These are phyloP conservation scores for Andrena haemorrhoa DNA, from an alignment of 2,888 invertebrate genomes.

Conservation along the genomic window DNA sequence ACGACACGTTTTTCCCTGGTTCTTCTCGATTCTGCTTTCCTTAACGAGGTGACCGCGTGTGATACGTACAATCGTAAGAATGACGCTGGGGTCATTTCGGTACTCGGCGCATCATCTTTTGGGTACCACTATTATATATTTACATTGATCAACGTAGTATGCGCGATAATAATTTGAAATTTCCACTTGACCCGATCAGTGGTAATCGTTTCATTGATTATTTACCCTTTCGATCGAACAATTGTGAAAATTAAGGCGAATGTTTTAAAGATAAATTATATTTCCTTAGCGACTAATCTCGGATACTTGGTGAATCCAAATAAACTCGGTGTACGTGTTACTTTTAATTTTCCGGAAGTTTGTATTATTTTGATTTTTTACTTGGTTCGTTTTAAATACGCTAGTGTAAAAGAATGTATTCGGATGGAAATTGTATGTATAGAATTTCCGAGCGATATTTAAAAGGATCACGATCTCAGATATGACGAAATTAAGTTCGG, in stretches of 20 bases:
- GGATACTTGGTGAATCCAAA: background rate
- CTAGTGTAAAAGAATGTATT: background rate
- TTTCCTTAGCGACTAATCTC: background rate
- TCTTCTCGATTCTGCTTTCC: conserved; percentile 32
- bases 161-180: conserved; percentile 61
- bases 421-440: background rate
- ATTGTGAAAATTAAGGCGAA: background rate
- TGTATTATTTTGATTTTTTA: conserved; percentile 1
- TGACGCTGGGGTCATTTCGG: conserved; percentile 77
- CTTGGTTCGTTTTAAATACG: conserved; percentile 3
- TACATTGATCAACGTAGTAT: conserved; percentile 78
- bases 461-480: background rate
- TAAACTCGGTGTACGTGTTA: background rate
- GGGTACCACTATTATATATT: conserved; percentile 60
- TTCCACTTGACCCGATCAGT: background rate
- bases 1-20: conserved; percentile 23
- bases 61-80: conserved; percentile 66
- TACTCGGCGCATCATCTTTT: conserved; percentile 74
- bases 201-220: conserved; percentile 3
- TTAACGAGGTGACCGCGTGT: conserved; percentile 53
- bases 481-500: conserved; percentile 58
- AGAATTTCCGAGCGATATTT: background rate
- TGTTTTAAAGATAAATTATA: background rate
- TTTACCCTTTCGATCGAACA: background rate
- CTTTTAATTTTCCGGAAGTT: conserved; percentile 48